Evolutionary conservation across 2,113 vertebrate species (phyloP), one percentile per base, ranked within the genome.

Genomic region (Lutjanus erythropterus): DNA sequence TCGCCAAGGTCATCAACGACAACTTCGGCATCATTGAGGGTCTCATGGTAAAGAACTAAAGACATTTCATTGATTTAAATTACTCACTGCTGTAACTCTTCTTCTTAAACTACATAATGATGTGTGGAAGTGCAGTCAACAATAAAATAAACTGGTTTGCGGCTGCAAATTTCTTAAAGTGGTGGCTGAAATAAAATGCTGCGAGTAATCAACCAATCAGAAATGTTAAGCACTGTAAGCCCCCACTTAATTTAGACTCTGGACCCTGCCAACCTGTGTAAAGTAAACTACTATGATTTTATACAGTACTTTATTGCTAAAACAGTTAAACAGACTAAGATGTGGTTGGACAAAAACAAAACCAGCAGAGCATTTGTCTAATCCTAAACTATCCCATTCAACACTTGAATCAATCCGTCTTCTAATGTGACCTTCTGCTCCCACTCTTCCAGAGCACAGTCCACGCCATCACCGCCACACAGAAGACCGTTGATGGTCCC

Each of bases 1-100:
- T 98, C 88, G 97, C 97, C 86, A 98, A 98, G 91, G 96, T 98
- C 93, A 96, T 98, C 91, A 73, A 98, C 75, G 97, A 98, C 88
- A 96, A 97, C 93, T 98, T 96, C 0, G 94, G 91, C 90, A 98
- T 98, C 0, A 85, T 97, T 81, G 97, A 98, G 78, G 97, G 96
- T 64, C 96, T 98, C 72, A 98, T 98, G 97, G 97, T 98, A 94
- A 78, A n/a, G 1, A 71, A 16, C 33, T 39, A 15, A n/a, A 4
- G 10, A 55, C 37, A 15, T 29, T 42, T 55, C 25, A 44, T 21
- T 27, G 93, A 76, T 65, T 58, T 14, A 53, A 64, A 68, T 6
- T 10, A 5, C n/a, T 44, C 25, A 42, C 15, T 9, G 19, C 19
- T n/a, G 18, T 65, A 3, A 33, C n/a, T n/a, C n/a, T n/a, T n/a